Base-by-base conservation (phyloP, 2,888 invertebrate species). In the Drosophila nr. perissopoda region DNA sequence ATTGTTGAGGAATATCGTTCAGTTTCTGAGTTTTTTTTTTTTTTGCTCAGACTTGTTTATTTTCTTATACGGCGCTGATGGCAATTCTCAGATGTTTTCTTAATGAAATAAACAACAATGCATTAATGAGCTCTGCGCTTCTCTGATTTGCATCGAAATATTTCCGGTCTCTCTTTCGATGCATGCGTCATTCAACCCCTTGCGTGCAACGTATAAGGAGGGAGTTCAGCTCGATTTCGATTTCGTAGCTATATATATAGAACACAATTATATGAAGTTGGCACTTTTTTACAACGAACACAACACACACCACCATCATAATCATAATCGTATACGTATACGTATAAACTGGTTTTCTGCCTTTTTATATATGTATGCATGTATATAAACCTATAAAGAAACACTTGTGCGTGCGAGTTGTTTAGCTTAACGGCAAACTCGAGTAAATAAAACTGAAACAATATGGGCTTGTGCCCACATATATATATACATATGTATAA, bases 381-480 rank as follows among this genome's bases (percentile, higher is more conserved):
- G 62, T 87, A 81, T 72, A 79, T 82, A 87, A 68, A 73, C 68
- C 70, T 85, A 79, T 77, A 85, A 63, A 69, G 74, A 85, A 85
- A 89, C 90, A 89, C 88, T 89, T 89, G 88, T 89, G 85, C 82
- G 72, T 70, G 64, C 63, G 76, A 57, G 61, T 73, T 81, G 80
- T 83, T 85, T 87, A 83, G 75, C 71, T 74, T 71, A 85, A 82
- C 89, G 71, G 86, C 83, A 75, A 89, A 77, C 83, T 79, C 64
- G 64, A 18, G 75, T 75, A 83, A 89, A 85, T 83, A 88, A 85
- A 78, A 88, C 83, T 83, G 88, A 85, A 85, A 89, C 60, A 87
- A 87, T 83, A 87, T 66, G 73, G 63, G 49, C 38, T 59, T 54
- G 58, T 57, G 54, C 49, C 48, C 53, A 45, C 8, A 45, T 45